Evolutionary conservation across 1,140 invertebrate species (phyloP).

Genomic region (Heliconius hewitsoni): DNA sequence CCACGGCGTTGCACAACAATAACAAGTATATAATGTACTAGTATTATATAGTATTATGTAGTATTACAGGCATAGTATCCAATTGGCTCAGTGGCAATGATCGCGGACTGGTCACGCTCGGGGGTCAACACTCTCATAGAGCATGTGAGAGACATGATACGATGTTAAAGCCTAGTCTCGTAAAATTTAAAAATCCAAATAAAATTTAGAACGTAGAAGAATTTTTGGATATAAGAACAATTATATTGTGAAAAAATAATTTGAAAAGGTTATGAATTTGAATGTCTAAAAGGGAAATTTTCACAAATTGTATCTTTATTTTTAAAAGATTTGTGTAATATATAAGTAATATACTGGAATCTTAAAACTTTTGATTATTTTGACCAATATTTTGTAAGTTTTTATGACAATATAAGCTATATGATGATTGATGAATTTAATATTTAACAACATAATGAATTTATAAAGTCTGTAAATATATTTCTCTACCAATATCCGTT

Average conservation of each 20-base stretch:
- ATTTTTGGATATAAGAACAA: too few species aligned
- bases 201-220: background rate
- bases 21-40: constrained; percentile 24
- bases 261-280: too few species aligned
- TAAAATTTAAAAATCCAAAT: background rate
- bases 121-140: constrained; percentile 68
- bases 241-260: too few species aligned
- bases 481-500: too few species aligned
- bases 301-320: background rate
- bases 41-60: constrained; percentile 22
- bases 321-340: background rate
- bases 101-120: constrained; percentile 65
- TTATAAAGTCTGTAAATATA: too few species aligned
- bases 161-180: background rate
- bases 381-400: background rate
- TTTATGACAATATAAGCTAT: too few species aligned
- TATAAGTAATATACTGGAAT: background rate
- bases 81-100: constrained; percentile 56
- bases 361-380: background rate
- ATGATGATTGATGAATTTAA: too few species aligned
- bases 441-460: too few species aligned
- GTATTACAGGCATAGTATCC: constrained; percentile 14
- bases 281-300: too few species aligned
- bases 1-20: constrained; percentile 30
- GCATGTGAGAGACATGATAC: constrained; percentile 37